Evolutionary conservation across 2,888 invertebrate species (phyloP).

Genomic region (Coleophora deauratella): DNA sequence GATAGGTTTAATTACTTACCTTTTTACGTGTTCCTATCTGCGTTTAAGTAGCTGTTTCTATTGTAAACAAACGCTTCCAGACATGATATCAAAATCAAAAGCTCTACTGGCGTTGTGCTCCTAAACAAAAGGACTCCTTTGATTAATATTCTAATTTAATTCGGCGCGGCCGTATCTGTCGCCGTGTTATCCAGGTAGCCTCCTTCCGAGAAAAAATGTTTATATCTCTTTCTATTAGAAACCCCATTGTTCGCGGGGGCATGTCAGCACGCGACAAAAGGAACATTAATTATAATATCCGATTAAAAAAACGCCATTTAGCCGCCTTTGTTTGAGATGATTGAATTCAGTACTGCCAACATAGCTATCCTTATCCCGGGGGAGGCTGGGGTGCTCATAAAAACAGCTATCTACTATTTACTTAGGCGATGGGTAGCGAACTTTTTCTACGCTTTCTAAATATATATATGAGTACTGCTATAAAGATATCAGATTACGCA

Average conservation of each 20-base stretch:
- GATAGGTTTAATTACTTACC: no score
- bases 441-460: conserved; percentile 34
- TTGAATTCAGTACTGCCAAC: conserved; percentile 68
- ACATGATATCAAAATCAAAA: conserved; percentile 23
- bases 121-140: conserved; percentile 44
- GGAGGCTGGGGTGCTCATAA: conserved; percentile 36
- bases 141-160: conserved; percentile 68
- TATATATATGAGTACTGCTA: conserved; percentile 20
- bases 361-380: conserved; percentile 46
- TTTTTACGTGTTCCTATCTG: no score
- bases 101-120: conserved; percentile 12
- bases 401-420: conserved; percentile 39
- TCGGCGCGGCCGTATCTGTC: conserved; percentile 51
- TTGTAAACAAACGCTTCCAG: conserved; percentile 12
- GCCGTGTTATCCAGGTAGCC: conserved; percentile 71
- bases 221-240: conserved; percentile 72
- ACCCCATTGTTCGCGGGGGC: conserved; percentile 71
- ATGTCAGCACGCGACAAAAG: conserved; percentile 74
- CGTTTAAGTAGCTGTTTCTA: neutral
- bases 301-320: conserved; percentile 74
- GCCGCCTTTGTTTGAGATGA: conserved; percentile 71
- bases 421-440: conserved; percentile 27
- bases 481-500: conserved; percentile 58
- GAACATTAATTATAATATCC: conserved; percentile 76
- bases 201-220: conserved; percentile 68